Base-by-base conservation (phyloP, 2,888 invertebrate species). In the Sesia bembeciformis region DNA sequence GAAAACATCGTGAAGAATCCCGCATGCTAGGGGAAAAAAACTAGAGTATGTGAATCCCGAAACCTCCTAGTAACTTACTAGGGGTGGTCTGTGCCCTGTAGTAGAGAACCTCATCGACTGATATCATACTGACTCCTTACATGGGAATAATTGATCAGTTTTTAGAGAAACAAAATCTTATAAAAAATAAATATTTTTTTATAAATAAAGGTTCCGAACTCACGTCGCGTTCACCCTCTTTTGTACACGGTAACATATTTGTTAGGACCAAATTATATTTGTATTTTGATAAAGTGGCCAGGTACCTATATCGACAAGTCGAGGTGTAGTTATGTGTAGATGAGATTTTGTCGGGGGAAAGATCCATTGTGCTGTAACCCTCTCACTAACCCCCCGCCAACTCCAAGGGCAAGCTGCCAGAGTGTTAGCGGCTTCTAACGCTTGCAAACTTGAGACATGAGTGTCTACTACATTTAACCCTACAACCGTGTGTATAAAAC, bases 321-420 rank as follows among this genome's bases (percentile, higher is more conserved):
- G 23, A 50, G 3, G 38, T 50, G 39, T 39, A 7, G 23, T 23
- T 3, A 3, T 7, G 39, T 50, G 64, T 64, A 65, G 66, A 66
- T 63, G 77, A 79, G 81, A 82, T 84, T 84, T 79, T 66, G 79
- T 65, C 69, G 76, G 71, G 84, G 85, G 80, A 76, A 70, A 75
- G 77, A 74, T 76, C 81, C 72, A 84, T 88, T 88, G 86, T 88
- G 73, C 74, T 50, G n/a, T 74, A 76, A 84, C 87, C 87, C 87
- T 85, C 86, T 81, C 80, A 77, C 67, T 66, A 67, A 67, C 62
- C 75, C 78, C 78, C 41, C 40, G 49, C 73, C 71, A 68, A 73
- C 67, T 53, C 75, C 74, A 75, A 74, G 82, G 81, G 81, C 79
- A 78, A 77, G 75, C 70, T 68, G 66, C 60, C 38, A 50, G 67